Conservation (phyloP, 2,888 invertebrate species). For the Oeneis ivallda region DNA sequence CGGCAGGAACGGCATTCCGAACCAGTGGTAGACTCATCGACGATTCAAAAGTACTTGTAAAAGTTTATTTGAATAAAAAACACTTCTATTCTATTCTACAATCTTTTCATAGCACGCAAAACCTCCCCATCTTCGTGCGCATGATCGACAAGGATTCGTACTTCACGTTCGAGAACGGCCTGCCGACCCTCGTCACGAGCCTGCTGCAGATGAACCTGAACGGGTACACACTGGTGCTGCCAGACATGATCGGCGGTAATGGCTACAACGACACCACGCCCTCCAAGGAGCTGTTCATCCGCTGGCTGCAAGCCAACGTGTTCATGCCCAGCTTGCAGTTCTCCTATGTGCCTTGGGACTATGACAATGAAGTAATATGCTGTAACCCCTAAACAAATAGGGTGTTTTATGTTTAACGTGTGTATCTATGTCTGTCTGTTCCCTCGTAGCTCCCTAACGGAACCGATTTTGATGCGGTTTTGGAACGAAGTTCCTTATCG, state of each 20-base stretch:
- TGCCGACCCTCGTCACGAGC: conserved; percentile 87
- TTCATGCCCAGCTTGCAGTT: conserved; percentile 92
- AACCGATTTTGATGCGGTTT: too few species aligned
- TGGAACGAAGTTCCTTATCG: too few species aligned
- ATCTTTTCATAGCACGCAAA: conserved; percentile 80
- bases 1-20: too few species aligned
- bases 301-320: conserved; percentile 90
- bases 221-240: conserved; percentile 87
- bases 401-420: neutral
- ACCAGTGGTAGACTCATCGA: too few species aligned
- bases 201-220: conserved; percentile 83
- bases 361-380: conserved; percentile 82
- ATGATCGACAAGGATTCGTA: conserved; percentile 90
- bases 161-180: conserved; percentile 86
- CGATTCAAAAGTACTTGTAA: too few species aligned
- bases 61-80: too few species aligned
- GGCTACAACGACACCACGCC: conserved; percentile 78
- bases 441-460: too few species aligned
- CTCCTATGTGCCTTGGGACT: conserved; percentile 91
- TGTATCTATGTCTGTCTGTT: neutral
- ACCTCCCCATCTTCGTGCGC: conserved; percentile 86
- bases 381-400: too few species aligned
- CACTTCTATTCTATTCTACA: too few species aligned
- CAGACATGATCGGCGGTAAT: conserved; percentile 90
- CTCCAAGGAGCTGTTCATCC: conserved; percentile 84